Conservation (phyloP, 2,113 vertebrate genomes). For the Chrysochloris asiatica region DNA sequence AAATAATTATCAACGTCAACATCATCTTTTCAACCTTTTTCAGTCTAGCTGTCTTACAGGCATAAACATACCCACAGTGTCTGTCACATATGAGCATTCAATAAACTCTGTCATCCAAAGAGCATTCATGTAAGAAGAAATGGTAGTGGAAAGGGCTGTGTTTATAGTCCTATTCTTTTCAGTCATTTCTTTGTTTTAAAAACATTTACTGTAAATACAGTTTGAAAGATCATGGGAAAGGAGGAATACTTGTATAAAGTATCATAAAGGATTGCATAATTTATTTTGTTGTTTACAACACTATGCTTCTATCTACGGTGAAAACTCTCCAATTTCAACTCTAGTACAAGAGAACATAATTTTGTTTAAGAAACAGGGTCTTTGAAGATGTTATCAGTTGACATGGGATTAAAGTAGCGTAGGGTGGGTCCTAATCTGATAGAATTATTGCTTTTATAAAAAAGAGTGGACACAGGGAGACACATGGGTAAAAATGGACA, state of each 20-base stretch:
- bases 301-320: neutral
- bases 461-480: neutral
- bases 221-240: neutral
- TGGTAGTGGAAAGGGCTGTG: neutral
- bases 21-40: neutral
- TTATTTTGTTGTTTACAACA: neutral
- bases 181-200: neutral
- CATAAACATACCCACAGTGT: neutral
- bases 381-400: neutral
- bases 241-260: neutral
- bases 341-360: neutral
- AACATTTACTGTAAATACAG: neutral
- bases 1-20: neutral
- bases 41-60: neutral
- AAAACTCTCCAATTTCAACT: neutral
- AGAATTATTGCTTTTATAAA: neutral
- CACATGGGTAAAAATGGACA: neutral
- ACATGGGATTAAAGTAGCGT: neutral
- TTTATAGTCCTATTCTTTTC: neutral
- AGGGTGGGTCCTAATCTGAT: neutral
- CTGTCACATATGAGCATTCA: neutral
- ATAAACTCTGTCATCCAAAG: neutral
- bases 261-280: neutral
- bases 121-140: neutral
- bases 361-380: neutral